A percentile compares a stretch with the other conserved stretches of the same genome.
These are phyloP conservation scores for Sparidentex hasta DNA, from an alignment of 2,797 vertebrate genomes.

Conservation along the genomic window DNA sequence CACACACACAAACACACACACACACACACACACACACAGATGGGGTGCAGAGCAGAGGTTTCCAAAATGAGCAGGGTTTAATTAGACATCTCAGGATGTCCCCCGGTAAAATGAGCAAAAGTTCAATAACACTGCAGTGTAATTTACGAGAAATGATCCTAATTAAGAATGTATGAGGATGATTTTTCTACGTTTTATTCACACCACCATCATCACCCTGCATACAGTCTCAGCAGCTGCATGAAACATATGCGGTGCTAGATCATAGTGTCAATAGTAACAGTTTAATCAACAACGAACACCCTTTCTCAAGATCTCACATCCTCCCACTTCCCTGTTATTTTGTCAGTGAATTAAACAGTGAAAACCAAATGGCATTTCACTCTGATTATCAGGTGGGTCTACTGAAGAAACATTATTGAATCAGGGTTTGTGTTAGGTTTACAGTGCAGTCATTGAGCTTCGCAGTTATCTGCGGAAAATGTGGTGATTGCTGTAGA, in stretches of 20 bases:
- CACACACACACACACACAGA: conserved; percentile 30
- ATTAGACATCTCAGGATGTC: conserved; percentile 29
- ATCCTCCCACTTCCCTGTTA: background rate
- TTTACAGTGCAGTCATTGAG: background rate
- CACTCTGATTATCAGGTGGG: background rate
- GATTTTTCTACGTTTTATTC: background rate
- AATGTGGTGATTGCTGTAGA: background rate
- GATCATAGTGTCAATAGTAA: background rate
- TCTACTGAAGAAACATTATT: background rate
- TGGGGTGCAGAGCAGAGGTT: conserved; percentile 7
- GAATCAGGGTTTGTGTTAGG: background rate
- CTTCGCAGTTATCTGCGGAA: background rate
- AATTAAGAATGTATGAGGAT: conserved; percentile 13
- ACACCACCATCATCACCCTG: conserved; percentile 1
- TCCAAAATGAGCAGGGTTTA: conserved; percentile 1
- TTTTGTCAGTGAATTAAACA: too few relatives aligned
- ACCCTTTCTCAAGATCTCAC: background rate
- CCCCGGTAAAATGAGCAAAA: conserved; percentile 7
- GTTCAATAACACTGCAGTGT: conserved; percentile 26
- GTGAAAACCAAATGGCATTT: background rate
- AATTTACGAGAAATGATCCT: conserved; percentile 25
- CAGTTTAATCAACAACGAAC: background rate
- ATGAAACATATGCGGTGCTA: background rate
- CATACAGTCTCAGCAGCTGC: background rate
- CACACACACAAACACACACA: conserved; percentile 26